A percentile compares a stretch with the other conserved stretches of the same genome.
phyloP scores from a whole-genome alignment of 1,140 invertebrate species.

The Bradynema listronoti region DNA sequence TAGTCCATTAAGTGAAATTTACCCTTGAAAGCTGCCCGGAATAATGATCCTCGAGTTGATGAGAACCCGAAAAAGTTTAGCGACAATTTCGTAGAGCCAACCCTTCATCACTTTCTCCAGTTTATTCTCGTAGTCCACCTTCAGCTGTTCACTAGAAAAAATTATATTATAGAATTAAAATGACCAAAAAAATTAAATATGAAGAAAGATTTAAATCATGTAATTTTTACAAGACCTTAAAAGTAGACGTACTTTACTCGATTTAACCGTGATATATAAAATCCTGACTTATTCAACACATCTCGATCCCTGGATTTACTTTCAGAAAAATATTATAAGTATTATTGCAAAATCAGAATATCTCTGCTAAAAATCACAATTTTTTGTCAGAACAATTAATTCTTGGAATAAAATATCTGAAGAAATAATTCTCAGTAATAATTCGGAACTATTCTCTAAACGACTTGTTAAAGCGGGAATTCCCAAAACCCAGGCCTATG shows the following conservation, averaged over 20 bases:
- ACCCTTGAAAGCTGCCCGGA: slow-evolving; percentile 81
- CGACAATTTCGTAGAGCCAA: slow-evolving; percentile 86
- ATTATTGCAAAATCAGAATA: too few relatives aligned
- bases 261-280: background rate
- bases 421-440: too few relatives aligned
- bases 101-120: slow-evolving; percentile 82
- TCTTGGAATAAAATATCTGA: too few relatives aligned
- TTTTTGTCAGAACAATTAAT: too few relatives aligned
- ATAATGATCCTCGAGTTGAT: slow-evolving; percentile 89
- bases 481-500: too few relatives aligned
- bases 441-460: too few relatives aligned
- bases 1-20: too few relatives aligned
- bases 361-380: too few relatives aligned
- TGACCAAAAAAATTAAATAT: background rate
- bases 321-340: too few relatives aligned
- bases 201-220: background rate
- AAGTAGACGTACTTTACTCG: background rate
- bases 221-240: background rate
- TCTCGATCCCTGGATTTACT: too few relatives aligned
- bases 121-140: slow-evolving; percentile 91
- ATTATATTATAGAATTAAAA: background rate
- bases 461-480: too few relatives aligned
- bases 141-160: slow-evolving; percentile 68
- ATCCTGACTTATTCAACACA: background rate
- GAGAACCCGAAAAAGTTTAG: slow-evolving; percentile 89